Percentiles rank a stretch among this genome's conserved stretches.
Conservation (phyloP, 2,797 vertebrate species). For the Nyctibius grandis region DNA sequence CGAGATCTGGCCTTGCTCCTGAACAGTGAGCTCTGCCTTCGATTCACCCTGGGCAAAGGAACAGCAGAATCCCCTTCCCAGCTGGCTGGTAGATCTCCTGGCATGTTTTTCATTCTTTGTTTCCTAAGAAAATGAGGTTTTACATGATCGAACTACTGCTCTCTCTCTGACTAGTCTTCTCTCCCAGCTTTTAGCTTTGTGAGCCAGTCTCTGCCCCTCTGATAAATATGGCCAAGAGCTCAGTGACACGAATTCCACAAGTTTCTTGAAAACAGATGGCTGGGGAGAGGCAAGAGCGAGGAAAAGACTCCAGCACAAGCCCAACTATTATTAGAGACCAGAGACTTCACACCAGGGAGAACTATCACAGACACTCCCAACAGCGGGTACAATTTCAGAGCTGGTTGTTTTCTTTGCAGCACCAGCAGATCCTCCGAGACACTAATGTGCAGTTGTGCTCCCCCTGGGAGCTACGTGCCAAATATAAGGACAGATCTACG, state of each 20-base stretch:
- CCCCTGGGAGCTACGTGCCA: background rate
- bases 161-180: background rate
- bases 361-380: background rate
- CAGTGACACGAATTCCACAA: background rate
- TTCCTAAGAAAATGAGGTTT: background rate
- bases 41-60: background rate
- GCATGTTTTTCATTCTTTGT: background rate
- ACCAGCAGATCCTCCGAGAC: background rate
- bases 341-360: background rate
- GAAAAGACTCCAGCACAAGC: background rate
- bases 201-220: background rate
- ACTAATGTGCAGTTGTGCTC: background rate
- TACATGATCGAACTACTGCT: background rate
- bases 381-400: background rate
- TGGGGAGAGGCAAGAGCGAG: background rate
- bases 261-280: conserved; percentile 39
- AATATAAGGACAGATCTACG: accelerated
- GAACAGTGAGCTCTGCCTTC: background rate
- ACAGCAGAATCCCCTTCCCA: background rate
- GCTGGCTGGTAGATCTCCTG: background rate
- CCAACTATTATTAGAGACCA: background rate
- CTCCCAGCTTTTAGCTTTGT: background rate
- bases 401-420: background rate
- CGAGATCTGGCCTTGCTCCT: background rate
- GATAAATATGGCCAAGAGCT: background rate